phyloP scores from a whole-genome alignment of 1,140 invertebrate species.

The Atta cephalotes region DNA sequence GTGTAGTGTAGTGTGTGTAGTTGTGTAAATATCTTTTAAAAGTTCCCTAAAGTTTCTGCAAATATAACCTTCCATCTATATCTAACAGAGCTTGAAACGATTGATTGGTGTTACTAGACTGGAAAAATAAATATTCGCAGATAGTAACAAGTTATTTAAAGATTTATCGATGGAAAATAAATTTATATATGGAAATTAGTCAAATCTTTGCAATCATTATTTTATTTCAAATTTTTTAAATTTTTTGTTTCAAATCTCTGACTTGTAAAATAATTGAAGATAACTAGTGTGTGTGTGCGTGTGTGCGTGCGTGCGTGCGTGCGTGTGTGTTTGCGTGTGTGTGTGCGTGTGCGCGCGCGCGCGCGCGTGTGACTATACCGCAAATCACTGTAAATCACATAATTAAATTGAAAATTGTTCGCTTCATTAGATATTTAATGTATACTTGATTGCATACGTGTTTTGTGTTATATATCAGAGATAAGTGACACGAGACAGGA shows the following conservation, averaged over 20 bases:
- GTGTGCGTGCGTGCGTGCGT: too few species aligned
- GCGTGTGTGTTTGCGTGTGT: too few species aligned
- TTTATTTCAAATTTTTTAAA: background rate
- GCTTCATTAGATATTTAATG: conserved; percentile 36
- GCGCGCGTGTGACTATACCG: too few species aligned
- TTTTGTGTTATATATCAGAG: background rate
- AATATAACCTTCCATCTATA: conserved; percentile 6
- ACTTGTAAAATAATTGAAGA: background rate
- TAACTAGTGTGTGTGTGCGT: background rate
- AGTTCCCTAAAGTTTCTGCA: conserved; percentile 17
- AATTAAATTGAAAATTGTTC: conserved; percentile 51
- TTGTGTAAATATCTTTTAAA: background rate
- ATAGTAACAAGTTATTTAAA: background rate
- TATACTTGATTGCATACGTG: conserved; percentile 35
- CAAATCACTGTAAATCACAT: background rate
- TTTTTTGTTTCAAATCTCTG: background rate
- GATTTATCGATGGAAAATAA: background rate
- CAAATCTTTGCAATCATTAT: background rate
- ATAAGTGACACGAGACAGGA: background rate
- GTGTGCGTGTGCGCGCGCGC: too few species aligned
- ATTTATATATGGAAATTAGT: background rate
- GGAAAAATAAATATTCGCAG: conserved; percentile 29
- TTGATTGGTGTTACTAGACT: conserved; percentile 37
- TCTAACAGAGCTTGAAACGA: conserved; percentile 36
- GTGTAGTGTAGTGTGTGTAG: too few species aligned